Evolutionary conservation across 2,113 vertebrate species (phyloP).

Genomic region (Pelobates fuscus): DNA sequence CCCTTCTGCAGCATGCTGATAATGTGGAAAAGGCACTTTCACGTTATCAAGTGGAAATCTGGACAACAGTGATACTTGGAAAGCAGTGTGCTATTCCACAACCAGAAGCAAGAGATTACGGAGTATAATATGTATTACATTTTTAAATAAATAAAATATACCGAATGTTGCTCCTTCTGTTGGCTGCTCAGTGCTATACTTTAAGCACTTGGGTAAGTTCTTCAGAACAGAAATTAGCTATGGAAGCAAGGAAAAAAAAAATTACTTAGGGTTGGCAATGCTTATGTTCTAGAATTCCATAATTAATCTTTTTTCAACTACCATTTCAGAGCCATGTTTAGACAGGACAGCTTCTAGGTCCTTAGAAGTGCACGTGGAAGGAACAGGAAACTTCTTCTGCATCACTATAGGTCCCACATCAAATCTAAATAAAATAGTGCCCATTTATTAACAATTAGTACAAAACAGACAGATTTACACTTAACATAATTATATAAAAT

Average conservation of each 20-base stretch:
- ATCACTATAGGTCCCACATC: conserved; percentile 89
- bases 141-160: no score
- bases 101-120: rapidly evolving
- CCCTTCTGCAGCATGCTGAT: no score
- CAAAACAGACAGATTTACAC: no score
- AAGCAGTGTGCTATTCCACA: not conserved
- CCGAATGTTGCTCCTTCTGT: conserved; percentile 80
- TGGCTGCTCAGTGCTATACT: conserved; percentile 74
- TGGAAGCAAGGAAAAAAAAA: conserved; percentile 39
- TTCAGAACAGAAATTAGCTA: conserved; percentile 86
- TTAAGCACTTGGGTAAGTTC: conserved; percentile 79
- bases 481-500: no score
- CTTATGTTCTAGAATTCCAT: not conserved
- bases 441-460: not conserved
- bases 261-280: not conserved
- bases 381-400: conserved; percentile 77
- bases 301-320: conserved; percentile 54
- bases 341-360: conserved; percentile 78
- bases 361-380: conserved; percentile 74
- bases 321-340: conserved; percentile 80
- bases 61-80: no score
- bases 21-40: no score
- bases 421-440: conserved; percentile 71
- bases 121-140: no score
- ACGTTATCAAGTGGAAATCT: no score